Evolutionary conservation across 2,113 vertebrate species (phyloP), one percentile per base, ranked within the genome.

Genomic region (Chitala chitala): DNA sequence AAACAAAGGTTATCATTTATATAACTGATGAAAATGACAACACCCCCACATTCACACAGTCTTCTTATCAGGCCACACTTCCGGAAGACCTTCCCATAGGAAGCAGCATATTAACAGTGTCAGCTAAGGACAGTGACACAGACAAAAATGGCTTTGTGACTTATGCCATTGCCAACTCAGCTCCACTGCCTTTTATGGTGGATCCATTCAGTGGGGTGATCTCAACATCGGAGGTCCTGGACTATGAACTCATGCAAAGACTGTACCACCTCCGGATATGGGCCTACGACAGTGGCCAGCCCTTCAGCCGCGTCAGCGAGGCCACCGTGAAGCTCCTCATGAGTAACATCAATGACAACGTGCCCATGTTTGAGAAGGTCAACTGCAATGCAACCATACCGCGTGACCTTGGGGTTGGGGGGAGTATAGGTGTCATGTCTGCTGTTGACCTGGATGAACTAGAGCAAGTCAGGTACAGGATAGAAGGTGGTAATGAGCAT

Each of bases 231-330:
- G 91, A 91, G 74, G 86, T 91, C 13, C 84, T 98, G 83, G 96
- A 99, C 80, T 99, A 98, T 10, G 97, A 99, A 82, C 83, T 96
- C 63, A 96, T 96, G 94, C 94, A 92, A 72, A 89, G 97, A 8
- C 85, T 90, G 81, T 98, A 96, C 77, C 90, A 91, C 42, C 87
- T 99, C 56, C 90, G 89, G 26, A 88, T 98, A 22, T 95, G 94
- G 93, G 97, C 96, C 0, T 95, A 94, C 0, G 97, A 99, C 0
- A 96, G 94, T 72, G 97, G 97, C 2, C 90, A 89, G 29, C 97
- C 96, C 15, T 99, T 94, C 81, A 92, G 86, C 74, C 94, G 84
- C 38, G 93, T 95, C 79, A 93, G 87, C 0, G 96, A 99, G 77
- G 92, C 94, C 33, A 87, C 90, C 0, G 87, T 96, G 42, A 94